Evolutionary conservation across 2,113 vertebrate species (phyloP), one percentile per base, ranked within the genome.

Genomic region (Pachyramphus minor): DNA sequence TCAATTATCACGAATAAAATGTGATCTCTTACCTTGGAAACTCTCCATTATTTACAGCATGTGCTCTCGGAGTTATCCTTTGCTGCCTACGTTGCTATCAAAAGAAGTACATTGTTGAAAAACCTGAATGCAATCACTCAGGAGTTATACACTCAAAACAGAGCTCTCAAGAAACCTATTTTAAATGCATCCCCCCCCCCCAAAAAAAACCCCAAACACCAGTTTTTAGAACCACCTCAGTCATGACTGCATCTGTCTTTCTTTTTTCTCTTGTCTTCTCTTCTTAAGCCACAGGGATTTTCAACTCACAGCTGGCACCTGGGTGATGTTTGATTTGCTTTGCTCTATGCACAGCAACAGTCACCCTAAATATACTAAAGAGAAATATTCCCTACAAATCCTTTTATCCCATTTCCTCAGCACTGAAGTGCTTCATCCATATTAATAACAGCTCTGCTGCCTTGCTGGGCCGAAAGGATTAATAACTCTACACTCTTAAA

Each of bases 21-120:
- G 31, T 93, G 66, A 89, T 93, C 90, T 97, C 97, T 98, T 98
- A 98, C 98, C 98, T 98, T 85, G 98, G 98, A 85, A 97, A 97
- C 24, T 98, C 97, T 92, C 98, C 98, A 42, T 62, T 96, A 68
- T 96, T 97, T 69, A 97, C 95, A 77, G 97, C 91, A 20, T 97
- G 98, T 23, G 96, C 95, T 93, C 75, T 98, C 62, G 97, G 98
- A 8, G 94, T 94, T 86, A 89, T 97, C 97, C 97, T 98, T 94
- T 98, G 98, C 59, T 97, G 92, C 73, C 96, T 98, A 87, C 95
- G 96, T 90, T 98, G 98, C 98, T 98, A 93, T 60, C 11, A 24
- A 96, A 88, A 88, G 41, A 94, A 97, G 83, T 3, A 59, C 83
- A 93, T 11, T 0, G 47, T 96, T 94, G 82, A 93, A 82, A 85